These are phyloP conservation scores for Valencia hispanica DNA, from an alignment of 2,797 vertebrate species.

Conservation along the genomic window DNA sequence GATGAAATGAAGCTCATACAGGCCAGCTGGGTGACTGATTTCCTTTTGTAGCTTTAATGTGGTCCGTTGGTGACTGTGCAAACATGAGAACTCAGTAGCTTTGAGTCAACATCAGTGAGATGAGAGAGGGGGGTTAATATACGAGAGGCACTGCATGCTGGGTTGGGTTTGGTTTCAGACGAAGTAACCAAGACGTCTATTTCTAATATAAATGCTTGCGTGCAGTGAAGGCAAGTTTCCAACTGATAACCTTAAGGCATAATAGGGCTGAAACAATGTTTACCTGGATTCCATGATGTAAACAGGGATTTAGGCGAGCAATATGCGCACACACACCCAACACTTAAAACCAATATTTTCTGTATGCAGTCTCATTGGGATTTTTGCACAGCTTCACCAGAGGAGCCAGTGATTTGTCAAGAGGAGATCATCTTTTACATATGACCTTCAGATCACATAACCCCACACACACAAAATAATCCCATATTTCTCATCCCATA, in stretches of 20 bases:
- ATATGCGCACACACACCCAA: background rate
- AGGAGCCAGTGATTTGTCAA: background rate
- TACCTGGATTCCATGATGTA: background rate
- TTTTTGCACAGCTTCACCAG: background rate
- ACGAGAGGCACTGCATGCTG: slow-evolving; percentile 5
- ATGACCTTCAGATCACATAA: background rate
- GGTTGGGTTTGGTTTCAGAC: slow-evolving; percentile 1
- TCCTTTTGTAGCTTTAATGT: slow-evolving; percentile 18
- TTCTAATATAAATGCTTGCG: background rate
- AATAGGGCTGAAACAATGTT: background rate
- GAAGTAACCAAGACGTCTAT: slow-evolving; percentile 1
- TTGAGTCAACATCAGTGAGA: slow-evolving; percentile 2
- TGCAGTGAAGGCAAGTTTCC: background rate
- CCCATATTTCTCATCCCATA: too few species aligned
- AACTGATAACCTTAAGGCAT: background rate
- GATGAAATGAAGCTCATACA: slow-evolving; percentile 1
- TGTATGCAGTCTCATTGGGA: background rate
- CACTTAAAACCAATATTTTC: background rate
- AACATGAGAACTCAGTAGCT: slow-evolving; percentile 46
- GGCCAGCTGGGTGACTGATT: slow-evolving; percentile 15
- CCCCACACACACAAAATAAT: too few species aligned
- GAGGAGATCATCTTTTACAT: background rate
- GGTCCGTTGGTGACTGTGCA: slow-evolving; percentile 52
- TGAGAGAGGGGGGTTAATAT: slow-evolving; percentile 2
- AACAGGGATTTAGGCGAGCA: background rate